Evolutionary conservation across 2,888 invertebrate genomes (phyloP).

Genomic region (Hypomecis atomaria): DNA sequence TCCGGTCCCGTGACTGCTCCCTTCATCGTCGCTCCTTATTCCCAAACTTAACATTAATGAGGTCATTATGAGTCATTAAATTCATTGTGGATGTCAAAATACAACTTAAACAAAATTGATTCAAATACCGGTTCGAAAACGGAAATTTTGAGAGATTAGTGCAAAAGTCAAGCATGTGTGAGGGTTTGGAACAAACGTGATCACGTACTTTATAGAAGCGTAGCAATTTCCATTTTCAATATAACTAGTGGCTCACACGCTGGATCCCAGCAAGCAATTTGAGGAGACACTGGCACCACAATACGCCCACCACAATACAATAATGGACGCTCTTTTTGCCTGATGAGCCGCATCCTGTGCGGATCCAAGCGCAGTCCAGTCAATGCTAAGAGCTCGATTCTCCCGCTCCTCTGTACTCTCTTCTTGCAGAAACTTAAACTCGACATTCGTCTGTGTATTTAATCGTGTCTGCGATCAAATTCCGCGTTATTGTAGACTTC

Average conservation of each 20-base stretch:
- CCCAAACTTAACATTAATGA: constrained; percentile 19
- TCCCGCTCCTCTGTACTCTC: constrained; percentile 53
- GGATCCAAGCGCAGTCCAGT: constrained; percentile 76
- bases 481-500: constrained; percentile 61
- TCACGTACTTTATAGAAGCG: not conserved
- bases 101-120: not conserved
- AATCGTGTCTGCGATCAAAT: constrained; percentile 54
- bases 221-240: constrained; percentile 33
- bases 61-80: not conserved
- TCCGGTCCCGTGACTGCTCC: constrained; percentile 75
- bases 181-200: not conserved
- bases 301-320: constrained; percentile 82
- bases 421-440: constrained; percentile 44
- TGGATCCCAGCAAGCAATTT: constrained; percentile 64
- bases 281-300: constrained; percentile 75
- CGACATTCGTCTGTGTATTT: constrained; percentile 45
- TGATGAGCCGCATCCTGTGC: constrained; percentile 80
- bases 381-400: constrained; percentile 73
- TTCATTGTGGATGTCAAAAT: not conserved
- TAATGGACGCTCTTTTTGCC: constrained; percentile 79
- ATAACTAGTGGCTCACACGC: constrained; percentile 53
- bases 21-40: constrained; percentile 57
- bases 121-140: not conserved
- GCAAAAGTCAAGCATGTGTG: not conserved
- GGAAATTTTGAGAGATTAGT: not conserved